These are phyloP conservation scores for fruit fly (Drosophila melanogaster) DNA, from an alignment of 1,140 invertebrate species.

Conservation along the genomic window DNA sequence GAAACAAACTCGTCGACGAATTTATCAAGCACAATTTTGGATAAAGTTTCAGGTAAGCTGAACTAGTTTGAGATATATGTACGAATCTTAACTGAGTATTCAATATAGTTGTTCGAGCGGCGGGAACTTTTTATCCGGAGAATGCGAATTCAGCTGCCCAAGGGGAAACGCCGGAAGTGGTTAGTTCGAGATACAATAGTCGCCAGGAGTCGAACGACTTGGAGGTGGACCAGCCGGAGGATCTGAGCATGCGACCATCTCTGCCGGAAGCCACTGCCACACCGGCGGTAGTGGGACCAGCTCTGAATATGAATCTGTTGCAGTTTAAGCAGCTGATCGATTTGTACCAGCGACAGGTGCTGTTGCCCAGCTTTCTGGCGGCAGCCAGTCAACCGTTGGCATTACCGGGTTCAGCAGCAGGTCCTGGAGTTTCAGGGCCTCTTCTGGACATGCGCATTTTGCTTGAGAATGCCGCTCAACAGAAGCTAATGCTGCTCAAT, in stretches of 20 bases:
- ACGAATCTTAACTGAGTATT: not conserved
- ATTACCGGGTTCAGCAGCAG: not conserved
- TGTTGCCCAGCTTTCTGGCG: conserved; percentile 65
- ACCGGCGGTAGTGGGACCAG: conserved; percentile 5
- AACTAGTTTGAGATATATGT: too few species aligned
- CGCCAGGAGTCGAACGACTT: not conserved
- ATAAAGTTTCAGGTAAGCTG: conserved; percentile 50
- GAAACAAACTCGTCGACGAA: conserved; percentile 10
- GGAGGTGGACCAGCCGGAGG: conserved; percentile 58
- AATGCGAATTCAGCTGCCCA: conserved; percentile 27
- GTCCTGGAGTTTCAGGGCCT: not conserved
- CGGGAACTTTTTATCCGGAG: conserved; percentile 84
- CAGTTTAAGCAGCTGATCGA: conserved; percentile 72
- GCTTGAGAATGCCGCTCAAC: conserved; percentile 64
- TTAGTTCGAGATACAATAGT: not conserved
- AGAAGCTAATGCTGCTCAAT: conserved; percentile 57
- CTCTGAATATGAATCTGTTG: conserved; percentile 54
- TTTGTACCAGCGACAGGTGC: conserved; percentile 62
- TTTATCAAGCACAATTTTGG: conserved; percentile 13
- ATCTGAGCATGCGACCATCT: conserved; percentile 63
- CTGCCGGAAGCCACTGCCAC: not conserved
- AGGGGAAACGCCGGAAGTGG: not conserved
- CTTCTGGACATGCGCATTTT: conserved; percentile 61
- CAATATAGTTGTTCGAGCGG: conserved; percentile 81
- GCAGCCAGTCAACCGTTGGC: conserved; percentile 55